Evolutionary conservation across 2,113 vertebrate species (phyloP), one percentile per base, ranked within the genome.

Genomic region (Odontophorus gujanensis): DNA sequence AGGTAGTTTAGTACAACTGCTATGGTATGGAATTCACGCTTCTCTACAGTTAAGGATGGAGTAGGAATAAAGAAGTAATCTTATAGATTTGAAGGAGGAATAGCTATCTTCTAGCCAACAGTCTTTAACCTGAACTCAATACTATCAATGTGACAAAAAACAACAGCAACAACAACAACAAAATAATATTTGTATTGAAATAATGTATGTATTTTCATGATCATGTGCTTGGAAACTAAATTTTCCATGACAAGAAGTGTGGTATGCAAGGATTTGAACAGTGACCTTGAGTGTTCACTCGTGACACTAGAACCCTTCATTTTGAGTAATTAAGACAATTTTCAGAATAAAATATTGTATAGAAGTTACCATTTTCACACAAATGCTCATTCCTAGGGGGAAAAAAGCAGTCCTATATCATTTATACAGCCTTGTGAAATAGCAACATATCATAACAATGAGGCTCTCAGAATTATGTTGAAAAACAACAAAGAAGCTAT

Each of bases 11-110:
- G 28, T 80, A 87, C 13, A 47, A 11, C 42, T n/a, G 3, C 63
- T 74, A 16, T 51, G 72, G 43, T 48, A 67, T 81, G 63, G 80
- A 67, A 63, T 71, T 92, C n/a, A 62, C 57, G 43, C 48, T 71
- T 93, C 93, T 92, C 82, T 80, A 83, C 72, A 88, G 6, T 8
- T 87, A 65, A 67, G 42, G 67, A 79, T 42, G 26, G 59, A 67
- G 38, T n/a, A 76, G 58, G 48, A 63, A 82, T 89, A 87, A 91
- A 91, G 47, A 73, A 71, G 18, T 85, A 91, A 93, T 76, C 59
- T 43, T 42, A 7, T 25, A 34, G 45, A n/a, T 38, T 25, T 92
- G 34, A 34, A 67, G 32, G 74, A 73, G 28, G 26, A 91, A 55
- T 42, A 89, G 14, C 11, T 85, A 4, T 28, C 47, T 81, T 53